phyloP scores from a whole-genome alignment of 2,113 vertebrate genomes.

The Microtus ochrogaster region DNA sequence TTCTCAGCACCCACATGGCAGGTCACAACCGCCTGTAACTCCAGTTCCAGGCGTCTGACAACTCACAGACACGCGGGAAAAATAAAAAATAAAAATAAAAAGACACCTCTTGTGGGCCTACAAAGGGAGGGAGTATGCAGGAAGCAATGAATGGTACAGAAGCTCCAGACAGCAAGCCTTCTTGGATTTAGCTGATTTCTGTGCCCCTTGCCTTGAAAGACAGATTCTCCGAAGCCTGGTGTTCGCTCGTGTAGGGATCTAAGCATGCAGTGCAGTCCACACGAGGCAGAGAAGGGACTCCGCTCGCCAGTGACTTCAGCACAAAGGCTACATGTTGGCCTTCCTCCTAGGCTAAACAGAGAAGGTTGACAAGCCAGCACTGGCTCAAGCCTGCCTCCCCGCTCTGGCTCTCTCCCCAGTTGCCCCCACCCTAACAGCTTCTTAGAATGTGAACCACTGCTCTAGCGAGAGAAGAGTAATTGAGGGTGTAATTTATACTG shows the following conservation, averaged over 20 bases:
- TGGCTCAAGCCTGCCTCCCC: slow-evolving; percentile 29
- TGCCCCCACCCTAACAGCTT: slow-evolving; percentile 50
- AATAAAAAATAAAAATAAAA: too few species aligned
- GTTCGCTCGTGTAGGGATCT: not conserved
- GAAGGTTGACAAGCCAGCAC: slow-evolving; percentile 49
- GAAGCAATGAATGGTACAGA: too few species aligned
- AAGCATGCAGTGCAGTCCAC: not conserved
- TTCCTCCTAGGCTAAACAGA: not conserved
- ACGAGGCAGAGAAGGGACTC: not conserved
- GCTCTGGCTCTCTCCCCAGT: slow-evolving; percentile 5
- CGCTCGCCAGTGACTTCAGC: not conserved
- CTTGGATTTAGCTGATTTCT: not conserved
- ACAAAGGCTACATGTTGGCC: not conserved
- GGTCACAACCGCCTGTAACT: too few species aligned
- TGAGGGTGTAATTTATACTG: slow-evolving; percentile 74
- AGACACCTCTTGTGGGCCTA: too few species aligned
- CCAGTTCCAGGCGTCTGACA: too few species aligned
- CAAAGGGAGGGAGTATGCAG: not conserved
- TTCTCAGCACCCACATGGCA: too few species aligned
- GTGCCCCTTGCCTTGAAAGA: not conserved
- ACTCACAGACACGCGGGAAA: too few species aligned
- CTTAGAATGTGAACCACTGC: slow-evolving; percentile 66
- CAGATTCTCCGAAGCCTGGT: not conserved
- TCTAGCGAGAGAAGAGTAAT: slow-evolving; percentile 66
- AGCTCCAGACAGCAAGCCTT: not conserved